Evolutionary conservation across 1,140 invertebrate species (phyloP).

Genomic region (Dryas iulia): DNA sequence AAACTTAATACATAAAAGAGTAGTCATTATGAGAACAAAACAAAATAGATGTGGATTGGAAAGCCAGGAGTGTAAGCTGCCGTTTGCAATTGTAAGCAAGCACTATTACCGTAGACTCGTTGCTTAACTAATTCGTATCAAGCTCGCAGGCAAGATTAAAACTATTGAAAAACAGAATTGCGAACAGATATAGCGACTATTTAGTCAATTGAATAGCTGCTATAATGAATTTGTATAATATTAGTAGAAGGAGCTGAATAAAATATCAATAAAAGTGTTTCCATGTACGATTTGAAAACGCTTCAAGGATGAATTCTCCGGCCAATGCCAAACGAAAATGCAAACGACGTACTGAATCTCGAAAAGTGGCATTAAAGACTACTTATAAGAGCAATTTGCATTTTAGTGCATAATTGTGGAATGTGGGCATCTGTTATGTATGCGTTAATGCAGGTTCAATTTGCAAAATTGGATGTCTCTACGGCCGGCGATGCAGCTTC

Average conservation of each 20-base stretch:
- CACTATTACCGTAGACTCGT: slow-evolving; percentile 54
- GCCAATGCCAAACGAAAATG: slow-evolving; percentile 58
- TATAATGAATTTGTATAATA: slow-evolving; percentile 64
- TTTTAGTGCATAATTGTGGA: slow-evolving; percentile 55
- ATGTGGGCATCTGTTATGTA: slow-evolving; percentile 40
- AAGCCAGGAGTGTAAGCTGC: slow-evolving; percentile 50
- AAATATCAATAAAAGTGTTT: slow-evolving; percentile 60
- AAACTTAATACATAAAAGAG: slow-evolving; percentile 20
- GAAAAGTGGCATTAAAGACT: slow-evolving; percentile 43
- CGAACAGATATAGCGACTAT: slow-evolving; percentile 33
- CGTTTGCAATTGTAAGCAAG: slow-evolving; percentile 68
- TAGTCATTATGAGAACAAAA: slow-evolving; percentile 52
- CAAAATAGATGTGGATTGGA: slow-evolving; percentile 54
- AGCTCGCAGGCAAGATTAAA: slow-evolving; percentile 56
- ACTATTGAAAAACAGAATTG: slow-evolving; percentile 44
- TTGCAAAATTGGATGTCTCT: slow-evolving; percentile 59
- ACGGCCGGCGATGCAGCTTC: slow-evolving; percentile 39
- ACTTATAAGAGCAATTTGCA: slow-evolving; percentile 57
- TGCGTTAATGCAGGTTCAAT: slow-evolving; percentile 55
- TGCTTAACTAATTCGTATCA: slow-evolving; percentile 70
- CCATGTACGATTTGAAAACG: slow-evolving; percentile 52
- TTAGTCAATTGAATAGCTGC: slow-evolving; percentile 55
- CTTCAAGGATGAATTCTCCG: slow-evolving; percentile 45
- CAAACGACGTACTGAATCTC: slow-evolving; percentile 54
- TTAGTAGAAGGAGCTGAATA: slow-evolving; percentile 38